phyloP scores from a whole-genome alignment of 2,888 invertebrate genomes.

The Neuroscelio doddi region DNA sequence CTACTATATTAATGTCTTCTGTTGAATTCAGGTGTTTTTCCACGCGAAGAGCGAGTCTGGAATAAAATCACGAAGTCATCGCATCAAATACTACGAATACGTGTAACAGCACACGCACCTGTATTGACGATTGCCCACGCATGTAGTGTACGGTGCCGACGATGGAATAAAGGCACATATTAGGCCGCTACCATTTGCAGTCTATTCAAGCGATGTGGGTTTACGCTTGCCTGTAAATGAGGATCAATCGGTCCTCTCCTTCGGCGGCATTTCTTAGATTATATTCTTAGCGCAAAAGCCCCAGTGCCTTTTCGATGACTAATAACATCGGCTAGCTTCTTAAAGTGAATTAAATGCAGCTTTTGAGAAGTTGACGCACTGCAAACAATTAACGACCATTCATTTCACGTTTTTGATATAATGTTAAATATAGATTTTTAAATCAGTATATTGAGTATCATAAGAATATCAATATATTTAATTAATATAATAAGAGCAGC shows the following conservation, averaged over 20 bases:
- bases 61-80: conserved; percentile 44
- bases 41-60: conserved; percentile 33
- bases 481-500: no score
- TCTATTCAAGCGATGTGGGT: conserved; percentile 54
- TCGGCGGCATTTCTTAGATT: conserved; percentile 36
- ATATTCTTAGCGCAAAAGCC: conserved; percentile 21
- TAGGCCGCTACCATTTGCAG: conserved; percentile 60
- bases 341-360: conserved; percentile 61
- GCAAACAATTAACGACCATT: conserved; percentile 59
- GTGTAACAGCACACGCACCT: conserved; percentile 45
- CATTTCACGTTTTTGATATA: conserved; percentile 36
- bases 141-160: conserved; percentile 21
- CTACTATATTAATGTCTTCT: no score
- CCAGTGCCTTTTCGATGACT: conserved; percentile 56
- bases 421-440: no score
- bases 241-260: conserved; percentile 38
- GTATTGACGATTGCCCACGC: conserved; percentile 35
- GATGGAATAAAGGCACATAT: conserved; percentile 48
- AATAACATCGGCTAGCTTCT: conserved; percentile 58
- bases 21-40: conserved; percentile 35
- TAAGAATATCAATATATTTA: no score
- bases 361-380: conserved; percentile 59
- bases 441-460: no score
- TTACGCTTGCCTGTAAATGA: conserved; percentile 34
- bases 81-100: conserved; percentile 42